Conservation (phyloP, 2,113 vertebrate genomes). For the Glaucomys volans region DNA sequence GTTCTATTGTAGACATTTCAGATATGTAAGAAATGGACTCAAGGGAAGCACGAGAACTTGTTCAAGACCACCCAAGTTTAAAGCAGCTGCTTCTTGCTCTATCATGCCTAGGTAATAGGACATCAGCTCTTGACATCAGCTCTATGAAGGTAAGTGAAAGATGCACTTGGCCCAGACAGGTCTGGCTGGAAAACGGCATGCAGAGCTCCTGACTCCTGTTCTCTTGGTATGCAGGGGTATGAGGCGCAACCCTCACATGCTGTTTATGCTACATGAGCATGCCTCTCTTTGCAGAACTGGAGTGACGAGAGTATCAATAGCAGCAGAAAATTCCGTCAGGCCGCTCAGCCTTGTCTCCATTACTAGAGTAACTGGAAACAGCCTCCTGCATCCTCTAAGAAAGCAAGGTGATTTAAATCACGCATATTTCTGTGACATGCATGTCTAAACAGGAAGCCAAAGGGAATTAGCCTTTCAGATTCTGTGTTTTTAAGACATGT, state of each 20-base stretch:
- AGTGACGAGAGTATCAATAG: neutral
- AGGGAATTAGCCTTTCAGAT: constrained; percentile 15
- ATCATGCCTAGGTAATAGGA: neutral
- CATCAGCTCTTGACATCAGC: neutral
- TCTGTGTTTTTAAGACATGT: neutral
- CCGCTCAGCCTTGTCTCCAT: neutral
- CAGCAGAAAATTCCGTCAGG: neutral
- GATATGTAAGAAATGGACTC: neutral
- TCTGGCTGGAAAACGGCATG: neutral
- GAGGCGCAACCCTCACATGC: neutral
- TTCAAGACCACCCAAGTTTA: neutral
- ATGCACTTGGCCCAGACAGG: neutral
- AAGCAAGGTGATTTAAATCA: constrained; percentile 60
- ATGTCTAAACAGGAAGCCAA: constrained; percentile 72
- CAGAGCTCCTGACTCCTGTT: neutral
- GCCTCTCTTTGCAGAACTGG: neutral
- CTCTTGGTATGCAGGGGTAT: neutral
- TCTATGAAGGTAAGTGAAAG: neutral
- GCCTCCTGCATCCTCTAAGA: neutral
- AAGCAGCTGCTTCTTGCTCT: neutral
- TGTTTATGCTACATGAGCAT: rapidly evolving
- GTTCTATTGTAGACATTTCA: neutral
- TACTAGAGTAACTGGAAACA: neutral
- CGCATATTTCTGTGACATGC: constrained; percentile 38
- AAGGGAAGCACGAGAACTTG: neutral